These are phyloP conservation scores for Zoroaster sp. DNA, from an alignment of 53 echinoderm and acorn worm species.

Conservation along the genomic window DNA sequence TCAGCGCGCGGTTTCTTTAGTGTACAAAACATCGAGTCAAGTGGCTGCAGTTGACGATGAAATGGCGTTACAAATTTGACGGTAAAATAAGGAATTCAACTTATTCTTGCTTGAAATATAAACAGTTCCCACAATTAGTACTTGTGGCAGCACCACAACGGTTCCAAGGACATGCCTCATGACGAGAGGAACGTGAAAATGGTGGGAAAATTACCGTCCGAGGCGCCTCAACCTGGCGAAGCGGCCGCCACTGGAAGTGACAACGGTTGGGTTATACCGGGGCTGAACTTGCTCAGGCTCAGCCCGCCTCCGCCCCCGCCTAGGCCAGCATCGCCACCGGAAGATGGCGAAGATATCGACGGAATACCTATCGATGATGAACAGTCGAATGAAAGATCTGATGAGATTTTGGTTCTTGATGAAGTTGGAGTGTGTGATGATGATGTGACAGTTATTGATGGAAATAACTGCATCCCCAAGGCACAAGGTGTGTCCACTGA, in stretches of 20 bases:
- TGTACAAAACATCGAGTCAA: too few species aligned
- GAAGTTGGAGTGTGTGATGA: constrained; percentile 17
- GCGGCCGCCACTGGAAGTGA: background rate
- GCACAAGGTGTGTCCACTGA: background rate
- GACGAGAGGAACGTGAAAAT: background rate
- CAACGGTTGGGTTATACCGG: background rate
- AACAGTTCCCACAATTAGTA: too few species aligned
- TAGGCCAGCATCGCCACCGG: background rate
- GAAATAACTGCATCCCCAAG: too few species aligned
- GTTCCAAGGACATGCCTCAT: background rate
- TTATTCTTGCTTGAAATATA: too few species aligned
- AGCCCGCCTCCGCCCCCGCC: background rate
- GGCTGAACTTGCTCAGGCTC: background rate
- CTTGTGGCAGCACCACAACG: background rate
- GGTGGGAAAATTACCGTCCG: background rate
- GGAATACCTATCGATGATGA: too few species aligned
- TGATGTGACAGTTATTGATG: background rate
- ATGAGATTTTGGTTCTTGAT: constrained; percentile 10
- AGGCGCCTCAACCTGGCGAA: background rate
- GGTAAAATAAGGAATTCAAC: too few species aligned
- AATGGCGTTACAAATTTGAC: too few species aligned
- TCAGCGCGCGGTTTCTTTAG: too few species aligned
- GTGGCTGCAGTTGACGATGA: too few species aligned
- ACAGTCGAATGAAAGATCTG: background rate
- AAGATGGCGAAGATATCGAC: background rate